These are phyloP conservation scores for Oncopodura yosiiana DNA, from an alignment of 1,140 invertebrate species.

Conservation along the genomic window DNA sequence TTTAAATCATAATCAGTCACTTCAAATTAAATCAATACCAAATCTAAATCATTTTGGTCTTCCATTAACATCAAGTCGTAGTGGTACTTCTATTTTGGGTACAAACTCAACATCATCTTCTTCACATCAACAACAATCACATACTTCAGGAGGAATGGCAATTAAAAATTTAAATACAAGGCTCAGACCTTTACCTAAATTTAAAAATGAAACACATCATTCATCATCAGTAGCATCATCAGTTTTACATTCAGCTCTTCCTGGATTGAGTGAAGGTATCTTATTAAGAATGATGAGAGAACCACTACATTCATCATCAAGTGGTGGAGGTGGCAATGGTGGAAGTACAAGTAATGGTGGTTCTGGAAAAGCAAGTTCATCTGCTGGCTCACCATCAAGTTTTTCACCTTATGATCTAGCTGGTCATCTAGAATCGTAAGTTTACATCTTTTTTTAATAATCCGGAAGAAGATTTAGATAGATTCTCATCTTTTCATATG, in stretches of 20 bases:
- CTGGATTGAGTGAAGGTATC: slow-evolving; percentile 26
- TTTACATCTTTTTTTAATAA: not conserved
- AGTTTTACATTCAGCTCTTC: not conserved
- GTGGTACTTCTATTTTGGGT: slow-evolving; percentile 1
- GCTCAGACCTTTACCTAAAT: slow-evolving; percentile 16
- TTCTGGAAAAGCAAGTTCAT: no score
- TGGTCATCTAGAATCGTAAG: slow-evolving; percentile 11
- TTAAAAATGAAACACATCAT: not conserved
- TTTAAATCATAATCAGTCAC: slow-evolving; percentile 9
- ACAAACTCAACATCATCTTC: not conserved
- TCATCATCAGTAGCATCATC: not conserved
- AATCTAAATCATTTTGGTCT: slow-evolving; percentile 5
- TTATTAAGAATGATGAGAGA: slow-evolving; percentile 33
- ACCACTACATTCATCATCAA: slow-evolving; percentile 18
- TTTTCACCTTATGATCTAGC: not conserved
- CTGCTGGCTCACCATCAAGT: slow-evolving; percentile 1
- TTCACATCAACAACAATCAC: not conserved
- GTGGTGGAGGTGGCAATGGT: not conserved
- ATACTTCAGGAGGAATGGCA: slow-evolving; percentile 2
- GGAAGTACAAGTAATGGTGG: not conserved
- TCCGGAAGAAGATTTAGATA: not conserved
- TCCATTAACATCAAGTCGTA: not conserved
- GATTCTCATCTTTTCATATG: slow-evolving; percentile 4
- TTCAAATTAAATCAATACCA: not conserved
- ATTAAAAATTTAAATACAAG: slow-evolving; percentile 17